Conservation (phyloP, 2,888 invertebrate species). For the Malthinus flaveolus region DNA sequence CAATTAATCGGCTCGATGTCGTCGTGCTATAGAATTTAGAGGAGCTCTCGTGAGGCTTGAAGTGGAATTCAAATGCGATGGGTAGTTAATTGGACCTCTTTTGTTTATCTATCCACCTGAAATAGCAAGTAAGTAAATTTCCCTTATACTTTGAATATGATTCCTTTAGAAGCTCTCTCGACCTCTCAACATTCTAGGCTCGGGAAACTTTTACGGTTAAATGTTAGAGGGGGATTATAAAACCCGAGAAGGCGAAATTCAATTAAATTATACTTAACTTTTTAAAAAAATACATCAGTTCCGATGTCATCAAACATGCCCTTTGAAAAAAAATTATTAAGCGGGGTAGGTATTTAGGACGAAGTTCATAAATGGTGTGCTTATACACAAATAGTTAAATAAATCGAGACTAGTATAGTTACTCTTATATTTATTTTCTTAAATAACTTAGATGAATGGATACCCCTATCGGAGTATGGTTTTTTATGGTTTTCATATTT, state of each 20-base stretch:
- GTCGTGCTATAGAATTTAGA: not conserved
- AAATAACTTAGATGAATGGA: too few relatives aligned
- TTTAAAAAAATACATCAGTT: too few relatives aligned
- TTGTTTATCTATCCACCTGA: slow-evolving; percentile 27
- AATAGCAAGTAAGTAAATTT: slow-evolving; percentile 18
- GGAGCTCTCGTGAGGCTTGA: slow-evolving; percentile 7
- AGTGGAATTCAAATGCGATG: slow-evolving; percentile 23
- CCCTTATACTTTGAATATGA: slow-evolving; percentile 15
- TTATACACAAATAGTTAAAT: too few relatives aligned
- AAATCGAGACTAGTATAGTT: too few relatives aligned
- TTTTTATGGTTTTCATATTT: slow-evolving; percentile 6
- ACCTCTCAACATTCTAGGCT: slow-evolving; percentile 15
- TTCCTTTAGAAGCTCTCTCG: slow-evolving; percentile 20
- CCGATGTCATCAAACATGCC: too few relatives aligned
- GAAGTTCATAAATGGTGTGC: too few relatives aligned
- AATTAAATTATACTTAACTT: not conserved
- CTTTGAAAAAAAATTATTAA: too few relatives aligned
- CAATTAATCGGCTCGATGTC: not conserved
- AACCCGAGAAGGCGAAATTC: not conserved
- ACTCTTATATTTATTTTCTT: too few relatives aligned
- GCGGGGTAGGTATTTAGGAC: too few relatives aligned
- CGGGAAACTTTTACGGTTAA: slow-evolving; percentile 8
- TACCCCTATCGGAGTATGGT: not conserved
- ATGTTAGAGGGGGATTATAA: slow-evolving; percentile 14
- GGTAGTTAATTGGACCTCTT: slow-evolving; percentile 26